Conservation (phyloP, 1,140 invertebrate genomes). For the Tetraneura akinire region DNA sequence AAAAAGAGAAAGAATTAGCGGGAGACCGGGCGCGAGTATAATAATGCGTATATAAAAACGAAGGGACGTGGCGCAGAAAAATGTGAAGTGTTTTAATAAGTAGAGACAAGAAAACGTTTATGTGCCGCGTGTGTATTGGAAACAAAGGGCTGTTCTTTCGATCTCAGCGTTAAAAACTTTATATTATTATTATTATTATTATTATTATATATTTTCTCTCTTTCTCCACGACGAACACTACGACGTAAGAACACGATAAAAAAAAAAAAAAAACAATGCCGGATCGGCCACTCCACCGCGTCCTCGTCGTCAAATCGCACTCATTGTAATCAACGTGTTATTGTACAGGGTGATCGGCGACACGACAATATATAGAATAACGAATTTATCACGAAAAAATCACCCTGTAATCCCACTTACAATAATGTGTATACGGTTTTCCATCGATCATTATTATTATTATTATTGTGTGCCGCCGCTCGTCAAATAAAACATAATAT, state of each 20-base stretch:
- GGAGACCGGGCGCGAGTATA: slow-evolving; percentile 1
- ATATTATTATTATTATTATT: slow-evolving; percentile 2
- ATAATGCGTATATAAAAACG: no score
- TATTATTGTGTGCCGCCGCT: not conserved
- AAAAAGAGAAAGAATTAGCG: slow-evolving; percentile 49
- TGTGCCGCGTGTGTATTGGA: slow-evolving; percentile 49
- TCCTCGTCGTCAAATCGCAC: slow-evolving; percentile 15
- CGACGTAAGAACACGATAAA: slow-evolving; percentile 25
- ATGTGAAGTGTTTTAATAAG: slow-evolving; percentile 52
- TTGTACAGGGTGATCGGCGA: no score
- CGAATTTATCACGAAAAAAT: no score
- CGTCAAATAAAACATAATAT: no score
- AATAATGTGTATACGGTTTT: no score
- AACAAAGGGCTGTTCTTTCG: slow-evolving; percentile 46
- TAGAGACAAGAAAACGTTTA: slow-evolving; percentile 52
- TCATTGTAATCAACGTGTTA: slow-evolving; percentile 46
- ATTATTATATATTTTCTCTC: not conserved
- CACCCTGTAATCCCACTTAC: no score
- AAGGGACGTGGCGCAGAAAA: slow-evolving; percentile 27
- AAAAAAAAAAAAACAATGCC: slow-evolving; percentile 43
- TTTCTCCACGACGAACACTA: no score
- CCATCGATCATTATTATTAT: slow-evolving; percentile 47
- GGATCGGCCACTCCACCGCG: not conserved
- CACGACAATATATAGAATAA: no score
- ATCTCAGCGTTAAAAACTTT: slow-evolving; percentile 43